phyloP scores from a whole-genome alignment of 2,113 vertebrate genomes.

The Antennarius striatus region DNA sequence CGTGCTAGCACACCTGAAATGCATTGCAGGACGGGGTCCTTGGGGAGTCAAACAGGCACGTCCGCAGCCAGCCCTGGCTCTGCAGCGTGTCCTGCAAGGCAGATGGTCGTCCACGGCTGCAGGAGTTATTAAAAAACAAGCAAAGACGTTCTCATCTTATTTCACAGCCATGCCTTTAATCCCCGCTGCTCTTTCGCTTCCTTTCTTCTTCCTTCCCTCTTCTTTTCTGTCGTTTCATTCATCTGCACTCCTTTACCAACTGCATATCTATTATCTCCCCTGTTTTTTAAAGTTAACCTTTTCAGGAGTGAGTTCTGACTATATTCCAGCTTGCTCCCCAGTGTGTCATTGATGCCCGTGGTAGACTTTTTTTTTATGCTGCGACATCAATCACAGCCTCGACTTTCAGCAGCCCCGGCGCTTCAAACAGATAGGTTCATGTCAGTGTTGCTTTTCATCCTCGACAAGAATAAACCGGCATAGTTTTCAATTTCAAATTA shows the following conservation, averaged over 20 bases:
- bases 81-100: conserved; percentile 27
- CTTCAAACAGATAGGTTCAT: conserved; percentile 20
- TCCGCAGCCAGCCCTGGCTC: conserved; percentile 46
- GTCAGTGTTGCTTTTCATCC: conserved; percentile 48
- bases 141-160: background rate
- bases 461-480: conserved; percentile 17
- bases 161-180: background rate
- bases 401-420: background rate
- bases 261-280: conserved; percentile 14
- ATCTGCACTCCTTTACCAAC: conserved; percentile 8
- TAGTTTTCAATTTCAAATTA: conserved; percentile 45
- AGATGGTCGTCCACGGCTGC: conserved; percentile 37
- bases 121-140: conserved; percentile 32
- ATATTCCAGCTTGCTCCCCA: conserved; percentile 14
- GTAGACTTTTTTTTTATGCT: conserved; percentile 1
- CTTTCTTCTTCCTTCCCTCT: background rate
- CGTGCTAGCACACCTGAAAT: conserved; percentile 8
- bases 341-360: conserved; percentile 1
- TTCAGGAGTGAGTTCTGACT: conserved; percentile 14
- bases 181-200: background rate
- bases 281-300: conserved; percentile 35
- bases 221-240: background rate
- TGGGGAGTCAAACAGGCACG: no score
- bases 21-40: no score
- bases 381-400: conserved; percentile 38